Percentiles rank a stretch among this genome's conserved stretches.
phyloP scores from a whole-genome alignment of 2,113 vertebrate species.

The Chaetorhynchus papuensis region DNA sequence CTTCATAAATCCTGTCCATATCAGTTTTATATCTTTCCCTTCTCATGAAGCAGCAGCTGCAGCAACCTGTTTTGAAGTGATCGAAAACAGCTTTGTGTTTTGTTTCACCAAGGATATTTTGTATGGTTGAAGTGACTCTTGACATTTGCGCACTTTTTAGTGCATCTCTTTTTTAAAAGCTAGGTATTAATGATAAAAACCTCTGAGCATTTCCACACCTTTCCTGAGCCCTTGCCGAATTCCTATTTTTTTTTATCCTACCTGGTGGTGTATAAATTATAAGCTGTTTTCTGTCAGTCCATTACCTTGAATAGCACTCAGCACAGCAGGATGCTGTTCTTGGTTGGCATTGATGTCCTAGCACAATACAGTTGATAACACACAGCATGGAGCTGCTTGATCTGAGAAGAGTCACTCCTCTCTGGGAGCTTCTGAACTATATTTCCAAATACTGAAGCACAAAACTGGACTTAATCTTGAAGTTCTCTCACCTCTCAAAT shows the following conservation, averaged over 20 bases:
- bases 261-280: neutral
- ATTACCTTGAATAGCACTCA: neutral
- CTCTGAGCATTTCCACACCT: neutral
- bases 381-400: neutral
- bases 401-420: neutral
- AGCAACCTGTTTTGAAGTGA: neutral
- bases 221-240: neutral
- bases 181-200: neutral
- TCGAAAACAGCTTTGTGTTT: neutral
- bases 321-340: neutral
- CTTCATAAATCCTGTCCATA: neutral
- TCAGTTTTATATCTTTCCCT: neutral
- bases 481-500: neutral
- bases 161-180: neutral
- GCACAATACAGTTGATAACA: neutral
- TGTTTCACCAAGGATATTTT: neutral
- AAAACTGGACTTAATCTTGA: neutral
- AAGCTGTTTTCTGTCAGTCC: neutral
- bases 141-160: neutral
- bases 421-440: neutral
- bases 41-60: neutral
- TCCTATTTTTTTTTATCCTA: neutral
- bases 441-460: neutral
- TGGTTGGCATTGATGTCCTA: neutral
- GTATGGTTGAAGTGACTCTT: neutral